phyloP scores from a whole-genome alignment of 1,140 invertebrate species.

The Dufourea novaeangliae region DNA sequence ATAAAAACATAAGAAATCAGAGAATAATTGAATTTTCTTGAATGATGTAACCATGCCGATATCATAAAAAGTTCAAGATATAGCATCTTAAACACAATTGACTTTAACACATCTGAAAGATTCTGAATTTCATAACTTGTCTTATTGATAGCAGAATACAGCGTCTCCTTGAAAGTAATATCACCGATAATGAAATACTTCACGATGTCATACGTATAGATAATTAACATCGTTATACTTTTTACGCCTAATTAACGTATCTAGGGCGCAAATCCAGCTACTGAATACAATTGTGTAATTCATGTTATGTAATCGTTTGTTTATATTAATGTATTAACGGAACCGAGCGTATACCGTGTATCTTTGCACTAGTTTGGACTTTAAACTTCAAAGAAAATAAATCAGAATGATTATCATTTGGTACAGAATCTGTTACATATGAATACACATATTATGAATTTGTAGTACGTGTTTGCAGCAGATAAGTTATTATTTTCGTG shows the following conservation, averaged over 20 bases:
- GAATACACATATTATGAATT: too few relatives aligned
- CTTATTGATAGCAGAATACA: not conserved
- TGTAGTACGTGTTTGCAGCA: too few relatives aligned
- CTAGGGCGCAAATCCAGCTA: not conserved
- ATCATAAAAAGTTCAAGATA: not conserved
- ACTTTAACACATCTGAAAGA: not conserved
- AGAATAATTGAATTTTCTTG: not conserved
- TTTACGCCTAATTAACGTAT: too few relatives aligned
- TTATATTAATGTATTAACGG: too few relatives aligned
- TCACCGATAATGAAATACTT: not conserved
- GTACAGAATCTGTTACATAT: not conserved
- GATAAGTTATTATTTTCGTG: too few relatives aligned
- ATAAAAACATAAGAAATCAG: not conserved
- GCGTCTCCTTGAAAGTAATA: too few relatives aligned
- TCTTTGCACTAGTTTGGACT: not conserved
- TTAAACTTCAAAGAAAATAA: not conserved
- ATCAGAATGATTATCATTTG: not conserved
- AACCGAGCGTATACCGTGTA: not conserved
- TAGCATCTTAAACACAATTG: not conserved
- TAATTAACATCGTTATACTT: not conserved
- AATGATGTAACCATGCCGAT: constrained; percentile 1
- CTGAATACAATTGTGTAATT: not conserved
- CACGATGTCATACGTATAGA: not conserved
- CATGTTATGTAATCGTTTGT: too few relatives aligned
- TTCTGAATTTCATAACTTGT: not conserved